Percentiles rank a stretch among this genome's conserved stretches.
Conservation (phyloP, 2,888 invertebrate species). For the Leucoptera coffeella region DNA sequence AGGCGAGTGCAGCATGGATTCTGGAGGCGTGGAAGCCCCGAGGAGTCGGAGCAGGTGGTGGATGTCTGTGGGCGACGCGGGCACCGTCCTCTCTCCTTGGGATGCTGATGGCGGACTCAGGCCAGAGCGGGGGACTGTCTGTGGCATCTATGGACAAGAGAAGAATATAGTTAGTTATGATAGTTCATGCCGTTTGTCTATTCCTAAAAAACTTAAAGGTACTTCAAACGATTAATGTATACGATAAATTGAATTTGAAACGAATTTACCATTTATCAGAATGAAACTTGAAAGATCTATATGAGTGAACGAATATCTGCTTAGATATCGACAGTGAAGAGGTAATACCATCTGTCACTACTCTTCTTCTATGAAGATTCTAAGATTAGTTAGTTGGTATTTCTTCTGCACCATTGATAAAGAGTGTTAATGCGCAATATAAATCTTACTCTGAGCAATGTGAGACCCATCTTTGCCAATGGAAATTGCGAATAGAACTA, state of each 20-base stretch:
- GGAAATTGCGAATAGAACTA: too few relatives aligned
- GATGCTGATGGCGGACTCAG: conserved; percentile 72
- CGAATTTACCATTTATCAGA: too few relatives aligned
- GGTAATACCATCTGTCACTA: too few relatives aligned
- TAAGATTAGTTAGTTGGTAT: too few relatives aligned
- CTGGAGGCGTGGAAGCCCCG: conserved; percentile 43
- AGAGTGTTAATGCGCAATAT: too few relatives aligned
- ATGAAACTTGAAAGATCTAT: too few relatives aligned
- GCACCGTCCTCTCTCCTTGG: conserved; percentile 58
- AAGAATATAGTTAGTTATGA: too few relatives aligned
- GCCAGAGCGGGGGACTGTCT: conserved; percentile 73
- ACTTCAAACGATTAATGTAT: neutral
- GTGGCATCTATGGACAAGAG: conserved; percentile 65
- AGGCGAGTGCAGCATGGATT: conserved; percentile 41
- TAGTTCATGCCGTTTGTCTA: neutral
- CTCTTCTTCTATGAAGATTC: too few relatives aligned
- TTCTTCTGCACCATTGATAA: too few relatives aligned
- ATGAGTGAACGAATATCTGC: too few relatives aligned
- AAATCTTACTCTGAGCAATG: conserved; percentile 21
- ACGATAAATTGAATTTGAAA: too few relatives aligned
- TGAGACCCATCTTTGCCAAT: conserved; percentile 29
- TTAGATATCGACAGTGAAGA: too few relatives aligned
- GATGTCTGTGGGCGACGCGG: conserved; percentile 46
- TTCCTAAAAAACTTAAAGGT: neutral
- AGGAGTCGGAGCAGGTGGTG: conserved; percentile 39